Evolutionary conservation across 2,797 vertebrate species (phyloP).

Genomic region (Acanthurus tractus): DNA sequence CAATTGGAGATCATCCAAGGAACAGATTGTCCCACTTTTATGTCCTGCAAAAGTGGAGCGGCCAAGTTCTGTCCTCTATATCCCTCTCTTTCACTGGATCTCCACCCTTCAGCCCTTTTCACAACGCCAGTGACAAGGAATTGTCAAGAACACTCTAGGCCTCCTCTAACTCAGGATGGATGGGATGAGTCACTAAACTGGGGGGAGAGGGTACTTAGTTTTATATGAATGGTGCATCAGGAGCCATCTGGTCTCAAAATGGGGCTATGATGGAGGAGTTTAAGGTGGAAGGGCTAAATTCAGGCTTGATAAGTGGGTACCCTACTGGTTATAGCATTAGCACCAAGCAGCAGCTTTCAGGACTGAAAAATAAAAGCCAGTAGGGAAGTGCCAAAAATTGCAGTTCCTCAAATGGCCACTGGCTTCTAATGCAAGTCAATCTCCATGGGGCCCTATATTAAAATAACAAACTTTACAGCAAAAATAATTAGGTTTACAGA

Average conservation of each 20-base stretch:
- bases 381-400: too few species aligned
- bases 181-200: constrained; percentile 57
- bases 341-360: too few species aligned
- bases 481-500: too few species aligned
- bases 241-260: constrained; percentile 36
- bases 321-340: neutral
- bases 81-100: constrained; percentile 76
- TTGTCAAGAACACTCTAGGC: constrained; percentile 39
- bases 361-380: too few species aligned
- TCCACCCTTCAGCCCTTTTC: constrained; percentile 72
- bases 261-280: constrained; percentile 53
- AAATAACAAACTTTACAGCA: too few species aligned
- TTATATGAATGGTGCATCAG: constrained; percentile 58
- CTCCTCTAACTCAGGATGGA: constrained; percentile 41
- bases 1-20: constrained; percentile 89
- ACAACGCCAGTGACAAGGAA: constrained; percentile 43
- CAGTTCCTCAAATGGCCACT: too few species aligned
- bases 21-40: constrained; percentile 91
- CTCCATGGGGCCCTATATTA: too few species aligned
- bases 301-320: neutral
- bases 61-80: constrained; percentile 85
- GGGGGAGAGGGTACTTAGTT: constrained; percentile 18
- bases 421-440: too few species aligned
- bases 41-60: constrained; percentile 87
- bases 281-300: constrained; percentile 32